These are phyloP conservation scores for Rhimphoctona megacephalus DNA, from an alignment of 2,888 invertebrate genomes.

Conservation along the genomic window DNA sequence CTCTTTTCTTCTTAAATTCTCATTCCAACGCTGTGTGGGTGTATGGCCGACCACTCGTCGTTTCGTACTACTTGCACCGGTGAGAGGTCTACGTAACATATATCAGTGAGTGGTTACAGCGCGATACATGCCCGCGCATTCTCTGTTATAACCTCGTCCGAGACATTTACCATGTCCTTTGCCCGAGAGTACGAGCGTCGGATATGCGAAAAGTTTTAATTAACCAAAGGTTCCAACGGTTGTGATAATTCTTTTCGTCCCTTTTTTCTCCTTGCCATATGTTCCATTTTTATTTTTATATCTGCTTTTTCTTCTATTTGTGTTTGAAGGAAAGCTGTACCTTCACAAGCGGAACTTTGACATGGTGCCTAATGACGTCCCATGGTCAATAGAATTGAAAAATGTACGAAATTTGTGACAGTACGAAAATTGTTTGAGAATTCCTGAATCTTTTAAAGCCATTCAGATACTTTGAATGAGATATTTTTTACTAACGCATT, in stretches of 20 bases:
- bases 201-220: conserved; percentile 68
- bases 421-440: neutral
- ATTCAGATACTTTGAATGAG: too few species aligned
- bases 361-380: neutral
- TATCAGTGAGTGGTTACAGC: conserved; percentile 48
- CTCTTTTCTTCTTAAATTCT: conserved; percentile 42
- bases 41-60: conserved; percentile 60
- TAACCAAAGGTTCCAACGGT: conserved; percentile 57
- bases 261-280: neutral
- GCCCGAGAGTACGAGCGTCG: conserved; percentile 24
- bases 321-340: neutral
- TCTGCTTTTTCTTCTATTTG: neutral
- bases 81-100: conserved; percentile 31
- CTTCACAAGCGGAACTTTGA: neutral
- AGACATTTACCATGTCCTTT: conserved; percentile 39
- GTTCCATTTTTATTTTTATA: neutral
- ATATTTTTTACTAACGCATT: too few species aligned
- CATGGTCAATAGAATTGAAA: neutral
- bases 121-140: conserved; percentile 26
- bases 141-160: conserved; percentile 39
- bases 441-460: neutral
- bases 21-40: conserved; percentile 36
- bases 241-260: conserved; percentile 28
- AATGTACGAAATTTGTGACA: neutral
- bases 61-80: conserved; percentile 59